Conservation (phyloP, 2,797 vertebrate species). For the Rhynchonycteris naso region DNA sequence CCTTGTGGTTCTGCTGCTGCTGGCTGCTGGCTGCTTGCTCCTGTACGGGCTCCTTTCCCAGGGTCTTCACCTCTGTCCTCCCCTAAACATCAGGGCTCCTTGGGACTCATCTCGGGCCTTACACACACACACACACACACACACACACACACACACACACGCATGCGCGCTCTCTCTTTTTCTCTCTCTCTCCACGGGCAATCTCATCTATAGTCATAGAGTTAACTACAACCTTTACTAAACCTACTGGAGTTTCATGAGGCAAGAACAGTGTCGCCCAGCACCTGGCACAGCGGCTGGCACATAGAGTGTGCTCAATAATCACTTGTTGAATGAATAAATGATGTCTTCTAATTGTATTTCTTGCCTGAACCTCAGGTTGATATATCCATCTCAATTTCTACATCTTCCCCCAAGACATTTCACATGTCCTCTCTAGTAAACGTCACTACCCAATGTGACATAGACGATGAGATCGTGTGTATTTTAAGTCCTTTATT, state of each 20-base stretch:
- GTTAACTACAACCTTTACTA: background rate
- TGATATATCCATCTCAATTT: background rate
- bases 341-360: background rate
- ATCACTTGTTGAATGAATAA: background rate
- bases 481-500: background rate
- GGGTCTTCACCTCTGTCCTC: background rate
- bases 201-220: background rate
- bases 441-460: background rate
- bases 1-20: background rate
- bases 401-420: background rate
- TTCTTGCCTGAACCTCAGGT: background rate
- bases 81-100: background rate
- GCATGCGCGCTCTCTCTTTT: too few relatives aligned
- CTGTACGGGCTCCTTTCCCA: background rate
- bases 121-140: background rate
- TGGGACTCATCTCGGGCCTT: fast-evolving
- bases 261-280: too few relatives aligned
- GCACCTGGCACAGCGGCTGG: background rate
- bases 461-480: background rate
- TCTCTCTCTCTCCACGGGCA: background rate
- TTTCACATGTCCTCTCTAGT: fast-evolving
- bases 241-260: background rate
- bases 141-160: too few relatives aligned
- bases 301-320: background rate
- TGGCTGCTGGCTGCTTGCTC: background rate